Evolutionary conservation across 1,140 invertebrate genomes (phyloP).

Genomic region (Drosophila orosa): DNA sequence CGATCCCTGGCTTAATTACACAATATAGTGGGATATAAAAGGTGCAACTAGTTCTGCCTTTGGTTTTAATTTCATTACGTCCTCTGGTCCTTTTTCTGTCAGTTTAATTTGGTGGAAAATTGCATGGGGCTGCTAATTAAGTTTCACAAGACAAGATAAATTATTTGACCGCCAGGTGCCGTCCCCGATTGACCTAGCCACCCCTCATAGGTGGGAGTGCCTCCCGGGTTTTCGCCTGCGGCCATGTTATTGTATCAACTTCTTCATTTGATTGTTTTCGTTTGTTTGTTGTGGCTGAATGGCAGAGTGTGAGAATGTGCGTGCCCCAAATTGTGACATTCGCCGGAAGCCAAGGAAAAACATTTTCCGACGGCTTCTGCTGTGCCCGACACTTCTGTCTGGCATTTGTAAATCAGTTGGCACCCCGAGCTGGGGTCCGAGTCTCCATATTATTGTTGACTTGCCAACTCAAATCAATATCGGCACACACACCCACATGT

Average conservation of each 20-base stretch:
- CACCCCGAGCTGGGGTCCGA: conserved; percentile 18
- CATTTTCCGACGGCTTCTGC: conserved; percentile 74
- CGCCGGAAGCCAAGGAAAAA: conserved; percentile 78
- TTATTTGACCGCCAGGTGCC: conserved; percentile 64
- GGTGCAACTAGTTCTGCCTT: conserved; percentile 41
- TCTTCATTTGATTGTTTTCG: conserved; percentile 43
- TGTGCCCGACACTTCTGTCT: conserved; percentile 51
- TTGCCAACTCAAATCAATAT: conserved; percentile 49
- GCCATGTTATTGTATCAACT: conserved; percentile 51
- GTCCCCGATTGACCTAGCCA: conserved; percentile 35
- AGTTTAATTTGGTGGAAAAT: conserved; percentile 76
- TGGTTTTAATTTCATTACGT: conserved; percentile 51
- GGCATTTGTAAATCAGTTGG: conserved; percentile 57
- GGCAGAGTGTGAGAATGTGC: conserved; percentile 13
- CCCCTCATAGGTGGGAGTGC: conserved; percentile 7
- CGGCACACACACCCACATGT: conserved; percentile 14
- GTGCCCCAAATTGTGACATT: conserved; percentile 77
- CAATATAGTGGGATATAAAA: conserved; percentile 35
- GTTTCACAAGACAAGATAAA: conserved; percentile 58
- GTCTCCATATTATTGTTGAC: conserved; percentile 40
- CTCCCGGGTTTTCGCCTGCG: background rate
- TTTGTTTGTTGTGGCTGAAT: conserved; percentile 24
- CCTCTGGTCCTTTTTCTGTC: conserved; percentile 40
- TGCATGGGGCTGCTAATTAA: conserved; percentile 68
- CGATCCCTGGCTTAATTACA: conserved; percentile 18